phyloP scores from a whole-genome alignment of 1,140 invertebrate genomes.

The Gryllus bimaculatus region DNA sequence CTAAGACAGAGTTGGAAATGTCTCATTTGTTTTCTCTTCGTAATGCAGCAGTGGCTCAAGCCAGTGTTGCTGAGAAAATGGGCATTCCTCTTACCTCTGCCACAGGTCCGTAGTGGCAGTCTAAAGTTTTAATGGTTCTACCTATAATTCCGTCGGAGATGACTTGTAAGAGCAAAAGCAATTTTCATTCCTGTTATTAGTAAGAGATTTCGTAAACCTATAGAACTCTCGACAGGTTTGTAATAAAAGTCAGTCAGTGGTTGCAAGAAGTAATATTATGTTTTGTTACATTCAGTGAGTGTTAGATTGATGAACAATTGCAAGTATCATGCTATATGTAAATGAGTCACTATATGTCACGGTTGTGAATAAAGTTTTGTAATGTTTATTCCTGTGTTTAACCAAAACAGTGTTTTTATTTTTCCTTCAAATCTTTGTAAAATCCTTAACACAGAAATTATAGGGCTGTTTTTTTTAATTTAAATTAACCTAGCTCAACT shows the following conservation, averaged over 20 bases:
- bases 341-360: neutral
- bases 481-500: too few relatives aligned
- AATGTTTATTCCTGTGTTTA: constrained; percentile 1
- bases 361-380: constrained; percentile 5
- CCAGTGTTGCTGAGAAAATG: constrained; percentile 66
- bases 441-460: too few relatives aligned
- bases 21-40: constrained; percentile 75
- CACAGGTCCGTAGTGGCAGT: neutral
- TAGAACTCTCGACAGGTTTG: neutral
- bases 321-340: constrained; percentile 5
- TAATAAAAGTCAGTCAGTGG: neutral
- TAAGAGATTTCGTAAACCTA: neutral
- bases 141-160: neutral
- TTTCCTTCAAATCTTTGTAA: neutral
- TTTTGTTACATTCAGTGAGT: neutral
- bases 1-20: constrained; percentile 77
- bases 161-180: neutral
- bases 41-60: constrained; percentile 78
- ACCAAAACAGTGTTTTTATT: neutral
- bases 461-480: too few relatives aligned
- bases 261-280: neutral
- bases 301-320: constrained; percentile 1
- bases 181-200: neutral
- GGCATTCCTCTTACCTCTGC: constrained; percentile 36
- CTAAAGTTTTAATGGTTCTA: neutral